Percentiles rank a stretch among this genome's conserved stretches.
phyloP scores from a whole-genome alignment of 2,797 vertebrate species.

The Manis crassicaudata region DNA sequence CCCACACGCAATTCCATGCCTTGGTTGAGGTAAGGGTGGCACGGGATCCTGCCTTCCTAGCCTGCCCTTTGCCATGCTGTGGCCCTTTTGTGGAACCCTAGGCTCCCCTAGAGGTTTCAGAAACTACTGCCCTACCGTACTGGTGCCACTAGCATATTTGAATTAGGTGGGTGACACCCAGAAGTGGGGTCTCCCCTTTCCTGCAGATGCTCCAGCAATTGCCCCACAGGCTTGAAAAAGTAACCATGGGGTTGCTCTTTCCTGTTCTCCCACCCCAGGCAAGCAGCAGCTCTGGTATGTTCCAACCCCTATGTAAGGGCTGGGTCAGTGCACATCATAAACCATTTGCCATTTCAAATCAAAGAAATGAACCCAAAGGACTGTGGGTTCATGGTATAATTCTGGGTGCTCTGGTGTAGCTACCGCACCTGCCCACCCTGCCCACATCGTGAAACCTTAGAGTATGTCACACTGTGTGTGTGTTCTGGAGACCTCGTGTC shows the following conservation, averaged over 20 bases:
- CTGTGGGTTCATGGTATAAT: not conserved
- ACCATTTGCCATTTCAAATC: not conserved
- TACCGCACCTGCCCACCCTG: not conserved
- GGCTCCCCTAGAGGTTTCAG: no score
- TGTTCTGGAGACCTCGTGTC: rapidly evolving
- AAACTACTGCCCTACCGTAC: not conserved
- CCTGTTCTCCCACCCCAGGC: not conserved
- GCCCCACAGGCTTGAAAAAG: not conserved
- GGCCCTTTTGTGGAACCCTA: not conserved
- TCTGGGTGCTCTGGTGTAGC: not conserved
- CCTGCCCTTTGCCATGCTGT: no score
- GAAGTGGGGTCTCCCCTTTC: not conserved
- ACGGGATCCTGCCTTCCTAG: not conserved
- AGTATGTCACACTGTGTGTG: not conserved
- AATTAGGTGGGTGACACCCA: not conserved
- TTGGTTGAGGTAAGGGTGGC: not conserved
- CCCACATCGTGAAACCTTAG: rapidly evolving
- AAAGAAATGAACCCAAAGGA: not conserved
- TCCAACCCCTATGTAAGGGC: not conserved
- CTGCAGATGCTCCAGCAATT: not conserved
- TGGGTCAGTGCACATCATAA: not conserved
- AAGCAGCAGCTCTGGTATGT: not conserved
- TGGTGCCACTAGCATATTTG: no score
- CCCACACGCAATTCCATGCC: not conserved
- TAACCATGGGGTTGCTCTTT: not conserved